Evolutionary conservation across 2,888 invertebrate genomes (phyloP), one percentile per base, ranked within the genome.

Genomic region (Eupithecia abbreviata): DNA sequence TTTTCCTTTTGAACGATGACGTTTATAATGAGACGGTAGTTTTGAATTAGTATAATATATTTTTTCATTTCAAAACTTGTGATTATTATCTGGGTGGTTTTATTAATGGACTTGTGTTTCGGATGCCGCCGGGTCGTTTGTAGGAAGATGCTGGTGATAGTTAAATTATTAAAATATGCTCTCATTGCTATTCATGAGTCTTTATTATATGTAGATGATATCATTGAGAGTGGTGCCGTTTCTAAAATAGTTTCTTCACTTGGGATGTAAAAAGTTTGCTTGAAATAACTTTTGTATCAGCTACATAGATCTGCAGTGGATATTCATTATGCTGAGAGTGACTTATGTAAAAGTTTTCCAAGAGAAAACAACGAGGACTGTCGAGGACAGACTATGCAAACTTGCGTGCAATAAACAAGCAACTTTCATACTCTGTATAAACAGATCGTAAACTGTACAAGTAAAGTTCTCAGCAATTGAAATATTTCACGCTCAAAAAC

Each of bases 1-100:
- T 93, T 93, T 92, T 90, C 90, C 91, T 90, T 93, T 93, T 92
- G 91, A 92, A 91, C 90, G 92, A 87, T 89, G 93, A 93, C 92
- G 90, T 91, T 92, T 91, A 90, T 92, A 92, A 93, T 91, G 92
- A 92, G 91, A 87, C 90, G 91, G 92, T 91, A 90, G 91, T 91
- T 90, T 89, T 88, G 88, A 90, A 90, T 90, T 90, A 89, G 91
- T 89, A 86, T 88, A 86, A 87, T 89, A 86, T 87, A 87, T 88
- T 86, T 88, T 86, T 87, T 88, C 85, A 83, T 83, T 86, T 81
- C 74, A 85, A 86, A 85, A 86, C 82, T 84, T 85, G 84, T 89
- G 89, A 90, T 92, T 89, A 90, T 90, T 88, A 88, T 90, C 87
- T 85, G 81, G 85, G 82, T 82, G 84, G 84, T 85, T 85, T 86